These are phyloP conservation scores for Microchirus variegatus DNA, from an alignment of 2,797 vertebrate species.

Conservation along the genomic window DNA sequence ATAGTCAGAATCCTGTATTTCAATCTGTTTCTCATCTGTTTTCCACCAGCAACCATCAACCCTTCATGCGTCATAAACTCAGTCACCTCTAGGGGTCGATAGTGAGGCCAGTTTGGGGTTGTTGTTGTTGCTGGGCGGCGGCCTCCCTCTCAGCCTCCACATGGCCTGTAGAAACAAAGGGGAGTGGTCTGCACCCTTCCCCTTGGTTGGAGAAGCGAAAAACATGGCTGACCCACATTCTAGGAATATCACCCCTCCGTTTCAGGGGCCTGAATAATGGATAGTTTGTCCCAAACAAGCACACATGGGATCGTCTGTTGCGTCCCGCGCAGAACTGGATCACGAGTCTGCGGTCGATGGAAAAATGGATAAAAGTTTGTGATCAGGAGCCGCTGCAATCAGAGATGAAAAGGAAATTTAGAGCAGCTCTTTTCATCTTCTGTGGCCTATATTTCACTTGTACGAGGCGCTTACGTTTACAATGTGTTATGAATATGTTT, in stretches of 20 bases:
- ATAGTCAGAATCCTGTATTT: too few species aligned
- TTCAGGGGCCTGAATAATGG: constrained; percentile 66
- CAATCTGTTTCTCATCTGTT: too few species aligned
- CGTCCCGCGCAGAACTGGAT: constrained; percentile 8
- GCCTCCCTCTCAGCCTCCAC: neutral
- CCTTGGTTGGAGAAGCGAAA: constrained; percentile 45
- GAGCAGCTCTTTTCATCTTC: too few species aligned
- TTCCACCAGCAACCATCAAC: too few species aligned
- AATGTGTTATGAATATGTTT: too few species aligned
- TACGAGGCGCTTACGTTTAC: too few species aligned
- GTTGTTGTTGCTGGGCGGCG: constrained; percentile 17
- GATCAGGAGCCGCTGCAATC: neutral
- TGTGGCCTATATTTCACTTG: too few species aligned
- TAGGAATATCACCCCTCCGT: constrained; percentile 54
- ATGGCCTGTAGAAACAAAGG: constrained; percentile 5
- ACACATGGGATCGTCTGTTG: constrained; percentile 9
- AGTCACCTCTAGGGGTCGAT: neutral
- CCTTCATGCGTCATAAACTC: too few species aligned
- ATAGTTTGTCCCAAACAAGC: constrained; percentile 48
- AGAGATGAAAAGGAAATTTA: constrained; percentile 21
- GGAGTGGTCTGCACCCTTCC: constrained; percentile 38
- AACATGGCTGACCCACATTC: constrained; percentile 78
- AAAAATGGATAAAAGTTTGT: neutral
- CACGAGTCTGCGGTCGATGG: constrained; percentile 4
- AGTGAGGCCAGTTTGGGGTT: neutral